Evolutionary conservation across 2,797 vertebrate species (phyloP).

Genomic region (Spheniscus humboldti): DNA sequence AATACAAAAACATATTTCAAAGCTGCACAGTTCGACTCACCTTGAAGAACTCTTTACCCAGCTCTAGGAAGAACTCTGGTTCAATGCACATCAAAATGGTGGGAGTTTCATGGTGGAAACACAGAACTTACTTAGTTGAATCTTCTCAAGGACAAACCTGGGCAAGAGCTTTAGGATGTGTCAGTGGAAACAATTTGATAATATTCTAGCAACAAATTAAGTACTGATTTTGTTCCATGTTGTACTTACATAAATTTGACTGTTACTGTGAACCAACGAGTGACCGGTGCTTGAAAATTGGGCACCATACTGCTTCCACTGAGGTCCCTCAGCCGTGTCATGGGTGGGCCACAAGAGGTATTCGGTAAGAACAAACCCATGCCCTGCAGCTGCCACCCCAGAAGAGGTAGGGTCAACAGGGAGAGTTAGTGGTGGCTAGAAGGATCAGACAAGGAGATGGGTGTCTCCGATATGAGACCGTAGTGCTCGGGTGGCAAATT

Average conservation of each 20-base stretch:
- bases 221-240: background rate
- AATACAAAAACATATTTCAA: constrained; percentile 14
- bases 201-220: background rate
- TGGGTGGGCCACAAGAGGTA: background rate
- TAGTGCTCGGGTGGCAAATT: background rate
- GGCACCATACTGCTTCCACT: background rate
- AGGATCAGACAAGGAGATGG: background rate
- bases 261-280: background rate
- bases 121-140: background rate
- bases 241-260: background rate
- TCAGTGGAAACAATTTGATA: background rate
- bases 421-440: background rate
- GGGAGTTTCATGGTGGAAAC: background rate
- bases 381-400: background rate
- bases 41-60: background rate
- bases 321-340: background rate
- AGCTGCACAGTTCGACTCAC: background rate
- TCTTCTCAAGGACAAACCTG: background rate
- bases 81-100: background rate
- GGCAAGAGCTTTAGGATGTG: background rate
- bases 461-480: fast-evolving
- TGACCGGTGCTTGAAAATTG: background rate
- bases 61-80: background rate
- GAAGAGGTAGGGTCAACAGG: background rate
- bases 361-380: background rate